Evolutionary conservation across 2,797 vertebrate genomes (phyloP).

Genomic region (Enteromius treurensis): DNA sequence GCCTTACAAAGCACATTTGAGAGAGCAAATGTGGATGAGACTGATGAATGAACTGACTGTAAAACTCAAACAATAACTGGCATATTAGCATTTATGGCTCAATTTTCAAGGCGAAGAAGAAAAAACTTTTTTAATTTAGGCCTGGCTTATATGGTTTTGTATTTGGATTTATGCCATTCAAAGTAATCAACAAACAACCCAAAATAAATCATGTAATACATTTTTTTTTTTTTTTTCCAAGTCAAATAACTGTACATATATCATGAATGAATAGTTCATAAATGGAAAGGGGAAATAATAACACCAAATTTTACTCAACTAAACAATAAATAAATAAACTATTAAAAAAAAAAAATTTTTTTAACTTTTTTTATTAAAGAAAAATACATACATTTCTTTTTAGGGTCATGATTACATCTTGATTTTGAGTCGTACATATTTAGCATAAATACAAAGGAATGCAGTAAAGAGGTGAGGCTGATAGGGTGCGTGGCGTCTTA

Average conservation of each 20-base stretch:
- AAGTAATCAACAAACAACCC: not conserved
- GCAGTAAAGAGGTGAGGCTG: not conserved
- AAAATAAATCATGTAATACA: not conserved
- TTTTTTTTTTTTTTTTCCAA: too few relatives aligned
- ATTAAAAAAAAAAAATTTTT: too few relatives aligned
- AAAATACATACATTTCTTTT: not conserved
- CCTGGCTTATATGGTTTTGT: too few relatives aligned
- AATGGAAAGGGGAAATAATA: too few relatives aligned
- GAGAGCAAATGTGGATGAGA: not conserved
- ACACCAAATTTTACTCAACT: too few relatives aligned
- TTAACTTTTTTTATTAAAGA: too few relatives aligned
- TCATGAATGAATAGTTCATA: too few relatives aligned
- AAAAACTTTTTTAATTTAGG: too few relatives aligned
- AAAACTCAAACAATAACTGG: not conserved
- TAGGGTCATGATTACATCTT: not conserved
- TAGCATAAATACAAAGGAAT: not conserved
- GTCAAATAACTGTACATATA: too few relatives aligned
- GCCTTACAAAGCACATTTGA: not conserved
- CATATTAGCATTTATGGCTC: not conserved
- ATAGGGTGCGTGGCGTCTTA: slow-evolving; percentile 39
- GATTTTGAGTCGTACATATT: not conserved
- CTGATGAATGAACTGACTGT: not conserved
- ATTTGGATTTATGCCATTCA: not conserved
- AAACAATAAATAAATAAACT: too few relatives aligned
- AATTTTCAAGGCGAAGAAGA: not conserved